These are phyloP conservation scores for Masticophis lateralis DNA, from an alignment of 2,797 vertebrate species.

Conservation along the genomic window DNA sequence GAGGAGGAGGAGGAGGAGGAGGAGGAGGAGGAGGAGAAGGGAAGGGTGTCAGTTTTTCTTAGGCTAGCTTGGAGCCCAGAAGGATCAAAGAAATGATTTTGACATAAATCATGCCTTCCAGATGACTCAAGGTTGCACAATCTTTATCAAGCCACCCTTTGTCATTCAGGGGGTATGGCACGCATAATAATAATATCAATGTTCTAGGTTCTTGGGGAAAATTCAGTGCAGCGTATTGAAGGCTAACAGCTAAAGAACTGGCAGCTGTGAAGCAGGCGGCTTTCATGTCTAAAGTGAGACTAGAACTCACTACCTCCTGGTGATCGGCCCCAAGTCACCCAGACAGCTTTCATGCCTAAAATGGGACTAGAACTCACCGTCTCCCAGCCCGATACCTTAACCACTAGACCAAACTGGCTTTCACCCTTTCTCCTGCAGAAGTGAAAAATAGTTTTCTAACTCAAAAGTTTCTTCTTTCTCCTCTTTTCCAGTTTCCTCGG, in stretches of 20 bases:
- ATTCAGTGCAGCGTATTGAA: no score
- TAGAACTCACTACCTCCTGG: no score
- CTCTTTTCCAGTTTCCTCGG: rapidly evolving
- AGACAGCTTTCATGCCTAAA: background rate
- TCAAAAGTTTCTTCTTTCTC: background rate
- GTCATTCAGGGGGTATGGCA: background rate
- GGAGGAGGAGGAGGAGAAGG: no score
- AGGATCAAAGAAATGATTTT: background rate
- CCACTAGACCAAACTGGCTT: background rate
- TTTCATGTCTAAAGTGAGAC: no score
- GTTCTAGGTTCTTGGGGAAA: no score
- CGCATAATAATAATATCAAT: background rate
- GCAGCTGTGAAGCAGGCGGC: no score
- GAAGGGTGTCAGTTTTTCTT: background rate
- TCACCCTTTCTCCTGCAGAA: background rate
- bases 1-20: no score
- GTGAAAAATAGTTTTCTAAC: conserved; percentile 18
- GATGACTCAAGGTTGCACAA: background rate
- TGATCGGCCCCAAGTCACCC: no score
- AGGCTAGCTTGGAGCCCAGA: background rate
- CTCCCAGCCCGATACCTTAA: background rate
- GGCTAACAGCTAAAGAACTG: no score
- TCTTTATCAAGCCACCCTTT: background rate
- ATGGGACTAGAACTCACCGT: background rate
- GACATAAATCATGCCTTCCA: background rate